Evolutionary conservation across 2,113 vertebrate species (phyloP), one percentile per base, ranked within the genome.

Genomic region (Barnardius zonarius): DNA sequence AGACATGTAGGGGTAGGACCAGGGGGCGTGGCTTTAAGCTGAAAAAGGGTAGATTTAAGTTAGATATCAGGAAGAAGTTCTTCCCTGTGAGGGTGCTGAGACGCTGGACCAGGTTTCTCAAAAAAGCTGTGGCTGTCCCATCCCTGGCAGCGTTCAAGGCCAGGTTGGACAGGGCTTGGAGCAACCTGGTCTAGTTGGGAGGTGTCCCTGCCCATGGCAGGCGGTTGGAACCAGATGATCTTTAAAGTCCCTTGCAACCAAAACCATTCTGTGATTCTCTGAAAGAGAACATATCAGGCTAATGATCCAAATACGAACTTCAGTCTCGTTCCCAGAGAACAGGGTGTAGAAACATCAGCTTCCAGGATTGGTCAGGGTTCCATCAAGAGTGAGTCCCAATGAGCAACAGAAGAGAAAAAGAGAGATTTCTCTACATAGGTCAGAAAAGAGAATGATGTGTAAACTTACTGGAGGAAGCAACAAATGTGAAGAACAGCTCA

Each of bases 271-370:
- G 20, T n/a, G 55, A 59, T n/a, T 15, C 20, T 23, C 23, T 23
- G 33, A 59, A 68, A 75, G 39, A 49, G 14, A 9, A 62, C 16
- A 24, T 37, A 66, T 48, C 39, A 83, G 35, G 20, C 13, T 83
- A 77, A 57, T 1, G 0, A 83, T n/a, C 27, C 30, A 80, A 83
- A 77, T 10, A 33, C 0, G 2, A 49, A 57, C 14, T 76, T 81
- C 39, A 66, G 46, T 9, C n/a, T 70, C 55, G 31, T 84, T 86
- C 55, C 37, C 6, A 62, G n/a, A 14, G 3, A 66, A 77, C 4
- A 62, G 12, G 5, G 10, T 18, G 15, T 6, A 63, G 43, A 33
- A 79, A 23, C 23, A 46, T 16, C 52, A 64, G 23, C 61, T 82
- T 63, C 37, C 54, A 59, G 5, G 12, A 74, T 1, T 1, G 2